Base-by-base conservation (phyloP, 2,888 invertebrate genomes). In the Troglohyphantes excavatus region DNA sequence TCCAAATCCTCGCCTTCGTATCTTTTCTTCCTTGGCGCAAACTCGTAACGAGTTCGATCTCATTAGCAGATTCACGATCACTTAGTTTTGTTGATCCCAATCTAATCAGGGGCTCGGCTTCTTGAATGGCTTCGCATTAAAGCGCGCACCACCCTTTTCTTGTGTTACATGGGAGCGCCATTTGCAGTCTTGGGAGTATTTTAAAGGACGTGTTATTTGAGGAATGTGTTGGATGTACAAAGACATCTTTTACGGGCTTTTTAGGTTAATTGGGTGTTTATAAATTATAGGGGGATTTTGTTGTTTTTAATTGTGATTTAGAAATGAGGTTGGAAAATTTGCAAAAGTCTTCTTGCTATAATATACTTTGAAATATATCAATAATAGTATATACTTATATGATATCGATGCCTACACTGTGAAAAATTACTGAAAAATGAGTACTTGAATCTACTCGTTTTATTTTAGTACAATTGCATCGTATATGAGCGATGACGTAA, bases 81-180 rank as follows among this genome's bases (percentile, higher is more conserved):
- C 79, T 81, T 81, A 68, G 79, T 81, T 81, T 81, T 81, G 79
- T 81, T 68, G 79, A 81, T 68, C 79, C 79, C 67, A 53, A 81
- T 68, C 79, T 81, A 67, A 81, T 81, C 68, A 81, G 53, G 79
- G 67, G 23, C n/a, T 27, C 19, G 43, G 67, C 46, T 68, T 68
- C 79, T 67, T 46, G 53, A 81, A 81, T 68, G 79, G 53, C 46
- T 65, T 78, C 65, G 65, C 46, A 65, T 78, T 78, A 78, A 65
- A 78, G 65, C 6, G 29, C 43, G 29, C 21, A 59, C 67, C 68
- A 19, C 68, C 79, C 67, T 68, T 68, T 81, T 53, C 79, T 81
- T 81, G 79, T 81, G 79, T 21, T 67, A 67, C 79, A 67, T 23
- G 46, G 39, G 43, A 73, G 53, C 39, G 59, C 61, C 75, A 76